These are phyloP conservation scores for Sorex fumeus DNA, from an alignment of 2,113 vertebrate species.

Conservation along the genomic window DNA sequence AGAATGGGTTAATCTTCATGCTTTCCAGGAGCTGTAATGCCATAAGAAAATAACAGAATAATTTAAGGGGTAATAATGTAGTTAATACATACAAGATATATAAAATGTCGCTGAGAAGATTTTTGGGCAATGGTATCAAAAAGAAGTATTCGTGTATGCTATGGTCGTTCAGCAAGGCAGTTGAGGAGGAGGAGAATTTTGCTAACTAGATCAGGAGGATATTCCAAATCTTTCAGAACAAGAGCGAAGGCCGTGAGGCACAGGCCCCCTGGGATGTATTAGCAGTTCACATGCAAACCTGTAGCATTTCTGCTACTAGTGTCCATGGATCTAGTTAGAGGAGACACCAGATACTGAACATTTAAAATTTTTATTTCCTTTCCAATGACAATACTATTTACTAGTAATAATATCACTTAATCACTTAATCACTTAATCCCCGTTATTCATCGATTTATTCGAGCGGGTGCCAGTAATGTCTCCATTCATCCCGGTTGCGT, in stretches of 20 bases:
- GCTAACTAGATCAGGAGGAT: neutral
- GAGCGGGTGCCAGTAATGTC: no score
- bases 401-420: no score
- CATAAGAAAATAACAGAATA: conserved; percentile 29
- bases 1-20: conserved; percentile 53
- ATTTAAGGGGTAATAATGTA: neutral
- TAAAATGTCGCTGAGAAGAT: conserved; percentile 6
- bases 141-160: conserved; percentile 1
- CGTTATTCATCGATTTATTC: no score
- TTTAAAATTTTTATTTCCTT: conserved; percentile 33
- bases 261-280: neutral
- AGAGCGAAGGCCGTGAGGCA: neutral
- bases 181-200: conserved; percentile 25
- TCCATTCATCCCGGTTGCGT: no score
- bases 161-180: neutral
- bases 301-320: neutral
- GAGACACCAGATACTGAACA: neutral
- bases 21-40: neutral
- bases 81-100: neutral
- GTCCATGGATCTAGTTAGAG: conserved; percentile 5
- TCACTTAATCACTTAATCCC: no score
- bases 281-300: neutral
- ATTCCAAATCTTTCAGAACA: neutral
- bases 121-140: conserved; percentile 14
- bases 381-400: neutral